Base-by-base conservation (phyloP, 2,113 vertebrate species). In the Gymnarchus niloticus region DNA sequence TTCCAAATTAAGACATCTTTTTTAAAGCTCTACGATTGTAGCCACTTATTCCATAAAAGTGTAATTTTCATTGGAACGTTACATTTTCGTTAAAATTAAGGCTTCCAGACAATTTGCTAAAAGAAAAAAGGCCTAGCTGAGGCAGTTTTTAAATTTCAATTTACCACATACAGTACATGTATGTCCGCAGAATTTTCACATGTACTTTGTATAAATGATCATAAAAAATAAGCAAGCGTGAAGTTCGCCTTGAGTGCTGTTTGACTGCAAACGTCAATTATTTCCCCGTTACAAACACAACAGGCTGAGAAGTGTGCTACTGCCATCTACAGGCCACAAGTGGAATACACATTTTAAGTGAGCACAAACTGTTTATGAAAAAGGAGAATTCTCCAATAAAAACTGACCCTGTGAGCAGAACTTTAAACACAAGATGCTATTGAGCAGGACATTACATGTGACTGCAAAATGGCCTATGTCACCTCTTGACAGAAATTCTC, bases 241-340 rank as follows among this genome's bases (percentile, higher is more conserved):
- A 44, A 23, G 21, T 83, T 83, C 19, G 19, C 17, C 21, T 41
- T 44, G 54, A 59, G 10, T 46, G 52, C 41, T 9, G 61, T 14
- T 33, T 52, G 59, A 84, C 48, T 49, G 12, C 59, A 73, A 41
- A 21, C 59, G 33, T 54, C 19, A 54, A 19, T 82, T 54, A 65
- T 54, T 28, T 8, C 82, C 49, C 56, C 33, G 21, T 14, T 28
- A 52, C 10, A 57, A 46, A 61, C 37, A 84, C 37, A 37, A 28
- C 52, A 10, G 14, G 3, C 56, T 84, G 23, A 25, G 48, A 56
- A 81, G 85, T 25, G 41, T 81, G 85, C 51, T 80, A 25, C 28
- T 51, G 85, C 69, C 76, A 61, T 46, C 85, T 86, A 59, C 44
- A 81, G 85, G 85, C 77, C 56, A 81, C 21, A 21, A 19, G 21